Percentiles rank a stretch among this genome's conserved stretches.
phyloP scores from a whole-genome alignment of 2,888 invertebrate genomes.

The Rhorus exstirpatorius region DNA sequence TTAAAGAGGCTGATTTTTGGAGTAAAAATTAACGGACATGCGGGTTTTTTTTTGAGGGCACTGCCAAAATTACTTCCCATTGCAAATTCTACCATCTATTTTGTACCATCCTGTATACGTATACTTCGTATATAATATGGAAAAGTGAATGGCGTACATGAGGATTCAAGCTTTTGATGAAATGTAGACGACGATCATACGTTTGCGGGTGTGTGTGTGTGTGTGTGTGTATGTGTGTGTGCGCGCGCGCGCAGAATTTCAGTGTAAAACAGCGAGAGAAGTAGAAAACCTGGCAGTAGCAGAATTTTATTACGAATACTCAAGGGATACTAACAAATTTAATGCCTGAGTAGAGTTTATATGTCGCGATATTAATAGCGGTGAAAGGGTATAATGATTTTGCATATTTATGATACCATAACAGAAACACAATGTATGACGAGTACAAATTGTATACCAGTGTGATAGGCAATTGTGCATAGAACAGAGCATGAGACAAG shows the following conservation, averaged over 20 bases:
- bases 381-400: not conserved
- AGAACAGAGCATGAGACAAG: no score
- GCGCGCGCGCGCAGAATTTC: no score
- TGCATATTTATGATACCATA: not conserved
- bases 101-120: no score
- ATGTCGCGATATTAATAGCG: slow-evolving; percentile 4
- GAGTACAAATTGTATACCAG: no score
- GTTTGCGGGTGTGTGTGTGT: not conserved
- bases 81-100: no score
- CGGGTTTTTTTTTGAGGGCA: no score
- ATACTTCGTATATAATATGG: not conserved
- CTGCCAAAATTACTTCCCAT: no score
- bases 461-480: no score
- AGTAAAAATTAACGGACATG: no score
- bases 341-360: slow-evolving; percentile 26
- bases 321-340: slow-evolving; percentile 39
- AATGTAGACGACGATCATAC: slow-evolving; percentile 15
- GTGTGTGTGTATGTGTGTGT: no score
- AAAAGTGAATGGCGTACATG: slow-evolving; percentile 55
- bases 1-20: no score
- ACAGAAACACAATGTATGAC: slow-evolving; percentile 6
- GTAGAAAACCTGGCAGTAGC: slow-evolving; percentile 19
- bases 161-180: slow-evolving; percentile 45
- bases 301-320: slow-evolving; percentile 53
- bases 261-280: slow-evolving; percentile 19